Percentiles rank a stretch among this genome's conserved stretches.
These are phyloP conservation scores for Drosophila parabipectinata DNA, from an alignment of 1,140 invertebrate genomes.

Conservation along the genomic window DNA sequence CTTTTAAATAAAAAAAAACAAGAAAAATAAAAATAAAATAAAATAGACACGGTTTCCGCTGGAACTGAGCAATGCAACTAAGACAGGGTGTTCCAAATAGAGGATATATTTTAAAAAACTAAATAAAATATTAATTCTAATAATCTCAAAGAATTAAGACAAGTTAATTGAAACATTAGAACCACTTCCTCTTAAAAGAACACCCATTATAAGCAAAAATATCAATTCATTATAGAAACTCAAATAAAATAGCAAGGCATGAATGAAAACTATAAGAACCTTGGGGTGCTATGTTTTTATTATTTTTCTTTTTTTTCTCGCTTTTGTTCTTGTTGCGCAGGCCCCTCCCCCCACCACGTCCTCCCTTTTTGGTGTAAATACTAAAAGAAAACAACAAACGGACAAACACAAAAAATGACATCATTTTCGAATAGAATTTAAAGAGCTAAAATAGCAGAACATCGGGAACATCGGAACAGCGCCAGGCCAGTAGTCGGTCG, in stretches of 20 bases:
- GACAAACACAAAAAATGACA: slow-evolving; percentile 65
- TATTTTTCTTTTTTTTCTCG: neutral
- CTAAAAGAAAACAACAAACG: slow-evolving; percentile 43
- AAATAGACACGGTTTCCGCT: slow-evolving; percentile 35
- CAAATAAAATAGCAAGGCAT: slow-evolving; percentile 44
- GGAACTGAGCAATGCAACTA: neutral
- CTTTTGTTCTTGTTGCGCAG: slow-evolving; percentile 34
- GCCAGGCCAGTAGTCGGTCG: slow-evolving; percentile 40
- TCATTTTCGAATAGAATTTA: slow-evolving; percentile 74
- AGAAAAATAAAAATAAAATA: slow-evolving; percentile 37
- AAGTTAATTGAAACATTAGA: too few relatives aligned
- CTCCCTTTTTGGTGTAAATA: slow-evolving; percentile 29
- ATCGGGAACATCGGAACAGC: slow-evolving; percentile 5
- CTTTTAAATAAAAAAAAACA: slow-evolving; percentile 31
- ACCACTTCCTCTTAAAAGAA: neutral
- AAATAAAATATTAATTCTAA: too few relatives aligned
- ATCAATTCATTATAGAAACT: slow-evolving; percentile 52
- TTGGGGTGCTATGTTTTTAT: slow-evolving; percentile 30
- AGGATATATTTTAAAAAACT: too few relatives aligned
- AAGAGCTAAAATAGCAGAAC: slow-evolving; percentile 50
- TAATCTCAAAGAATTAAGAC: too few relatives aligned
- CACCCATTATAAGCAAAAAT: slow-evolving; percentile 8
- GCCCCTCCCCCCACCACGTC: slow-evolving; percentile 5
- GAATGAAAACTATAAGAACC: slow-evolving; percentile 74
- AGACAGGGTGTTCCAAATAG: neutral